Evolutionary conservation across 2,113 vertebrate genomes (phyloP).

Genomic region (Acrocephalus arundinaceus): DNA sequence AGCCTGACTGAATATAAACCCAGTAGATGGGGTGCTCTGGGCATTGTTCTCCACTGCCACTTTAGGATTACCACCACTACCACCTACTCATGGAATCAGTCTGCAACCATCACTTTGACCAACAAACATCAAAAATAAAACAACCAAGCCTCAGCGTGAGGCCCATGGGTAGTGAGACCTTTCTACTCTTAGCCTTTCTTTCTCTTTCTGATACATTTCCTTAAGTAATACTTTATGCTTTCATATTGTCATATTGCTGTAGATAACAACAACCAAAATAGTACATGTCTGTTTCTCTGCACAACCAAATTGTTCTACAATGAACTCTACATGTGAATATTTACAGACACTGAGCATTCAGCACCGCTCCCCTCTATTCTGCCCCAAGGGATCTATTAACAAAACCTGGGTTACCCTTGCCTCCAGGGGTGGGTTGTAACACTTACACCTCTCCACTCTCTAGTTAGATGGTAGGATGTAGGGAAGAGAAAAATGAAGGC

Average conservation of each 20-base stretch:
- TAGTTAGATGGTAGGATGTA: neutral
- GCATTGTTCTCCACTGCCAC: neutral
- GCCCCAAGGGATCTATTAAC: neutral
- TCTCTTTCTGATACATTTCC: neutral
- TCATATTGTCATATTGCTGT: neutral
- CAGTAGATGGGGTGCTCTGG: fast-evolving
- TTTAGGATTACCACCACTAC: neutral
- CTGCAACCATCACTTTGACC: neutral
- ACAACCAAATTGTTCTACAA: neutral
- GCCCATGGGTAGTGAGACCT: neutral
- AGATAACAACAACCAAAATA: neutral
- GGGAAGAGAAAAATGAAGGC: neutral
- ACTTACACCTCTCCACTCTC: neutral
- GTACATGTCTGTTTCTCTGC: neutral
- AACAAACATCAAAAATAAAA: neutral
- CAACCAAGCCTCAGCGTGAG: neutral
- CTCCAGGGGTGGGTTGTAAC: neutral
- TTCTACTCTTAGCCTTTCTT: neutral
- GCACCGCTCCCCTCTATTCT: neutral
- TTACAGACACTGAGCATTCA: neutral
- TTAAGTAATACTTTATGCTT: neutral
- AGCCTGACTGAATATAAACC: neutral
- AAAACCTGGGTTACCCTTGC: neutral
- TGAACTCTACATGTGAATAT: neutral
- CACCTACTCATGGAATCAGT: neutral